Base-by-base conservation (phyloP, 2,888 invertebrate species). In the Lathronympha strigana region DNA sequence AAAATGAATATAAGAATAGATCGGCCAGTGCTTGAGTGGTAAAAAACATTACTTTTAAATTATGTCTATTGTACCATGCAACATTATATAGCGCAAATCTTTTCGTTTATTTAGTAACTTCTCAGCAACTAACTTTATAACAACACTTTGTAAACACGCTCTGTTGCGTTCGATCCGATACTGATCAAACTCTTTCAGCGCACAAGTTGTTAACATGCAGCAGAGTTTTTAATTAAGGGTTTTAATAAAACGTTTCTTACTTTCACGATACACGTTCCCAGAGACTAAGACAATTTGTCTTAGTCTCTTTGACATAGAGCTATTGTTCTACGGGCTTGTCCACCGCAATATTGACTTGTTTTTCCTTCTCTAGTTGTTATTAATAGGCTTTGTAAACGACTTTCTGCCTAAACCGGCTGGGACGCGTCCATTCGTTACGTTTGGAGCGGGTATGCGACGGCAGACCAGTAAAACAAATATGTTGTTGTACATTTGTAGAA, bases 301-400 rank as follows among this genome's bases (percentile, higher is more conserved):
- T 78, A 76, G 84, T 83, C 84, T 69, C 63, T 50, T 75, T 81
- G 89, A 86, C 88, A 83, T 81, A 84, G 85, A 87, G 80, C 82
- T 81, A 89, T 88, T 89, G 87, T 88, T 84, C 68, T 60, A 71
- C 69, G 73, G 76, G 72, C 76, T 76, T 80, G 85, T 82, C 84
- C 84, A 81, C 83, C 79, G 73, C 85, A 83, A 84, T 87, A 87
- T 88, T 83, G 83, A 84, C 80, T 82, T 82, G 81, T 81, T 84
- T 81, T 76, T 76, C 72, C 77, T 76, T 70, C 69, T 68, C 58
- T 67, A 75, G 79, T 76, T 76, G 71, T 73, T 80, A 82, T 82
- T 82, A 84, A 84, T 82, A 79, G 79, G 72, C 74, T 77, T 64
- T 75, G 71, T 77, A 80, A 80, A 79, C 71, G 67, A 79, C 75